Percentiles rank a stretch among this genome's conserved stretches.
Conservation (phyloP, 2,888 invertebrate genomes). For the Melolontha melolontha region DNA sequence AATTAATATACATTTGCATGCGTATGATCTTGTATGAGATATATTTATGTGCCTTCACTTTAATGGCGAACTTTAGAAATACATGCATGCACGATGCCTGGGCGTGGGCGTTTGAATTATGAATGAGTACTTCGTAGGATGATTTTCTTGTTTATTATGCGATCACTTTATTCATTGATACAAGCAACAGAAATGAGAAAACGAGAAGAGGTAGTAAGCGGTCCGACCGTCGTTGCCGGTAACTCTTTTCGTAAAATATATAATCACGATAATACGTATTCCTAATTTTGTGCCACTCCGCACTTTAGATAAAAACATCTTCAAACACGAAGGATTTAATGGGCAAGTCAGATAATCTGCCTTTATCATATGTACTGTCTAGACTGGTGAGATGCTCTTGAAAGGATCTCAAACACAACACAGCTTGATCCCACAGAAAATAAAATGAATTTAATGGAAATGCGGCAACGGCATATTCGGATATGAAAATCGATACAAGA, state of each 20-base stretch:
- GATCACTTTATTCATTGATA: constrained; percentile 30
- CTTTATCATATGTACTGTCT: no score
- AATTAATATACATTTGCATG: constrained; percentile 32
- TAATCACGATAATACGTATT: constrained; percentile 13
- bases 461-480: no score
- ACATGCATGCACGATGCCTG: constrained; percentile 12
- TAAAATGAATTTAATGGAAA: no score
- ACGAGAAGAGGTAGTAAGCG: no score
- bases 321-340: constrained; percentile 19
- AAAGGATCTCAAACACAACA: no score
- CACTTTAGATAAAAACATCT: constrained; percentile 20
- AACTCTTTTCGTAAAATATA: background rate
- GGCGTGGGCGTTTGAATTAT: constrained; percentile 28
- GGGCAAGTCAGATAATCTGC: constrained; percentile 9
- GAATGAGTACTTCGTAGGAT: constrained; percentile 29
- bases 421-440: no score
- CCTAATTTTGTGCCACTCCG: constrained; percentile 25
- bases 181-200: background rate
- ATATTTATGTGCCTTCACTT: constrained; percentile 31
- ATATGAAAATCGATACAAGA: no score
- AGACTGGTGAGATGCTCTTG: no score
- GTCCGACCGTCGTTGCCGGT: no score
- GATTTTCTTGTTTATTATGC: constrained; percentile 34
- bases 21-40: constrained; percentile 4
- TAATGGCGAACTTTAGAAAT: constrained; percentile 35